Evolutionary conservation across 1,140 invertebrate genomes (phyloP).

Genomic region (Linepithema humile): DNA sequence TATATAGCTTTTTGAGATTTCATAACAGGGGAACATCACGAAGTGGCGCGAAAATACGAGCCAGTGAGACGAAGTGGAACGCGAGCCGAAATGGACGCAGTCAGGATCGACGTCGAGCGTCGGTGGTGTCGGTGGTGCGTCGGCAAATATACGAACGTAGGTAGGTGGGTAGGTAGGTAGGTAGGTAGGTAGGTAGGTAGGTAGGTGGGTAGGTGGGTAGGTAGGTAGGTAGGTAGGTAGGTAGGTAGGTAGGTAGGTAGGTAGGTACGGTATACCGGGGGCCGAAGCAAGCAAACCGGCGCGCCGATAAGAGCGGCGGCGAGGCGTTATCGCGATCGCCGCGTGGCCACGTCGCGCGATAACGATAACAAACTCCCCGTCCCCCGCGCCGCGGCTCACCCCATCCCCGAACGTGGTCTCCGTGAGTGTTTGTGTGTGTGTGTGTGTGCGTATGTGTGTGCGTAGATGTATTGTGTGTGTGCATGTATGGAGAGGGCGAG

Average conservation of each 20-base stretch:
- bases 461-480: slow-evolving; percentile 10
- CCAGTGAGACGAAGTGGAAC: slow-evolving; percentile 73
- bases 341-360: slow-evolving; percentile 83
- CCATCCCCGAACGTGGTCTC: slow-evolving; percentile 49
- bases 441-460: not conserved
- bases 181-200: slow-evolving; percentile 22
- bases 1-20: not conserved
- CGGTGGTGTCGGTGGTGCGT: slow-evolving; percentile 56
- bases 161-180: too few relatives aligned
- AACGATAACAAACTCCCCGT: slow-evolving; percentile 84
- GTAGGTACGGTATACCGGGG: slow-evolving; percentile 58
- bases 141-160: slow-evolving; percentile 71
- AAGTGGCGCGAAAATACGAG: slow-evolving; percentile 76
- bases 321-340: slow-evolving; percentile 83
- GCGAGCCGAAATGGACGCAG: slow-evolving; percentile 70
- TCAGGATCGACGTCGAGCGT: not conserved
- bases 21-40: slow-evolving; percentile 41
- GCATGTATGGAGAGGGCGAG: slow-evolving; percentile 52
- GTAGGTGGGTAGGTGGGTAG: slow-evolving; percentile 36
- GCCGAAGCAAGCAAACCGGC: slow-evolving; percentile 78
- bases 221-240: slow-evolving; percentile 44
- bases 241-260: slow-evolving; percentile 27
- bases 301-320: slow-evolving; percentile 80
- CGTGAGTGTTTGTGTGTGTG: slow-evolving; percentile 34
- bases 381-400: slow-evolving; percentile 48